phyloP scores from a whole-genome alignment of 1,140 invertebrate species.

The Drosophila ogumai region DNA sequence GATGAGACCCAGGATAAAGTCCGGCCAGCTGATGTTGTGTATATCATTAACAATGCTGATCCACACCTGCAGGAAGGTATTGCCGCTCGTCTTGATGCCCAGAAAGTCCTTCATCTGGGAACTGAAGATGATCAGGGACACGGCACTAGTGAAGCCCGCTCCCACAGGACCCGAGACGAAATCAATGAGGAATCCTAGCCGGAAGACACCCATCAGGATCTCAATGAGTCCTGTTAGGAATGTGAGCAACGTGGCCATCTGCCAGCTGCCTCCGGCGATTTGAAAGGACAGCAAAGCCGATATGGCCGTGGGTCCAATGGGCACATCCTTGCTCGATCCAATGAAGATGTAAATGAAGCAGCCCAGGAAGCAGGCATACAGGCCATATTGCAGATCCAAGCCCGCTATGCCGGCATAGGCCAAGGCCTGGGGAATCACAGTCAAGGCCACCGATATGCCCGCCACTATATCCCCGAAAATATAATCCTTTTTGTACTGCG shows the following conservation, averaged over 20 bases:
- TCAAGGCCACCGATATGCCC: conserved; percentile 94
- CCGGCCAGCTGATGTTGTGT: conserved; percentile 88
- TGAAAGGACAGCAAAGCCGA: conserved; percentile 93
- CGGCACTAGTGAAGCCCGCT: conserved; percentile 96
- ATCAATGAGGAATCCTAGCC: conserved; percentile 96
- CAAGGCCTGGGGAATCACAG: conserved; percentile 92
- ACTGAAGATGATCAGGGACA: conserved; percentile 95
- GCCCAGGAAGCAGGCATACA: conserved; percentile 96
- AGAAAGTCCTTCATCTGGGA: conserved; percentile 95
- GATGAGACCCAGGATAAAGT: conserved; percentile 89
- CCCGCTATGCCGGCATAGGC: conserved; percentile 95
- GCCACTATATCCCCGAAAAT: conserved; percentile 91
- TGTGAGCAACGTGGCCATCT: conserved; percentile 92
- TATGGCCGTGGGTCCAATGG: conserved; percentile 95
- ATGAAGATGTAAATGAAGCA: conserved; percentile 96
- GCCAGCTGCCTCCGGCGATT: conserved; percentile 89
- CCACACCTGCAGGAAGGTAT: conserved; percentile 91
- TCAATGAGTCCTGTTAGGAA: conserved; percentile 93
- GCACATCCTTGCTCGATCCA: conserved; percentile 96
- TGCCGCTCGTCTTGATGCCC: conserved; percentile 91
- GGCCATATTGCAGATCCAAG: conserved; percentile 91
- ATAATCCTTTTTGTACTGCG: conserved; percentile 88
- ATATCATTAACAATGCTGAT: conserved; percentile 88
- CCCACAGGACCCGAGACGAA: conserved; percentile 97
- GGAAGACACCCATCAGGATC: conserved; percentile 93